phyloP scores from a whole-genome alignment of 2,113 vertebrate genomes.

The Hypocryptadius cinnamomeus region DNA sequence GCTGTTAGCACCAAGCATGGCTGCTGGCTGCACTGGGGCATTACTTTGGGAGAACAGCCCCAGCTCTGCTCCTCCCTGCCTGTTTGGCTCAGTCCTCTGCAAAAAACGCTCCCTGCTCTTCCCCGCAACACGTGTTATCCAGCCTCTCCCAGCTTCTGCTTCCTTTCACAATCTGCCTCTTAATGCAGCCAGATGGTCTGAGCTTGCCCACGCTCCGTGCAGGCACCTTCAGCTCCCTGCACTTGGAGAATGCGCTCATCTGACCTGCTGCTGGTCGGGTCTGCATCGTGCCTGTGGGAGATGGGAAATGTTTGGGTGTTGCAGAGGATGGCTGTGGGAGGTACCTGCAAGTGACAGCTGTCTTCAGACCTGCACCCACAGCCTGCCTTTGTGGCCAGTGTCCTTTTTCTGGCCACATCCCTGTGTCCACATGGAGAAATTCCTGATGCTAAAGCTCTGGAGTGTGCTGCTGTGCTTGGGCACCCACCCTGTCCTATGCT shows the following conservation, averaged over 20 bases:
- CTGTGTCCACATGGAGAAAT: neutral
- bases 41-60: neutral
- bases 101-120: neutral
- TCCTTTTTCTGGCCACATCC: neutral
- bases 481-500: neutral
- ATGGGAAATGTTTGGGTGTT: rapidly evolving
- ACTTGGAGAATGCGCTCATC: rapidly evolving
- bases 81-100: neutral
- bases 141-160: slow-evolving; percentile 1
- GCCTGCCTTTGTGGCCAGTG: neutral
- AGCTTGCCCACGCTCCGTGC: neutral
- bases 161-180: slow-evolving; percentile 36
- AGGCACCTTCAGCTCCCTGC: neutral
- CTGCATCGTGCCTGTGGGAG: neutral
- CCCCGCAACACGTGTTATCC: neutral
- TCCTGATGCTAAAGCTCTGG: neutral
- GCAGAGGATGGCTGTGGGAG: neutral
- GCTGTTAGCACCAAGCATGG: neutral
- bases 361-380: neutral
- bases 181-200: slow-evolving; percentile 39
- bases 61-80: neutral
- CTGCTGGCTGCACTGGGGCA: neutral
- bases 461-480: neutral
- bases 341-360: neutral
- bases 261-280: neutral